Evolutionary conservation across 2,113 vertebrate species (phyloP), one percentile per base, ranked within the genome.

Genomic region (Leptobrachium leishanense): DNA sequence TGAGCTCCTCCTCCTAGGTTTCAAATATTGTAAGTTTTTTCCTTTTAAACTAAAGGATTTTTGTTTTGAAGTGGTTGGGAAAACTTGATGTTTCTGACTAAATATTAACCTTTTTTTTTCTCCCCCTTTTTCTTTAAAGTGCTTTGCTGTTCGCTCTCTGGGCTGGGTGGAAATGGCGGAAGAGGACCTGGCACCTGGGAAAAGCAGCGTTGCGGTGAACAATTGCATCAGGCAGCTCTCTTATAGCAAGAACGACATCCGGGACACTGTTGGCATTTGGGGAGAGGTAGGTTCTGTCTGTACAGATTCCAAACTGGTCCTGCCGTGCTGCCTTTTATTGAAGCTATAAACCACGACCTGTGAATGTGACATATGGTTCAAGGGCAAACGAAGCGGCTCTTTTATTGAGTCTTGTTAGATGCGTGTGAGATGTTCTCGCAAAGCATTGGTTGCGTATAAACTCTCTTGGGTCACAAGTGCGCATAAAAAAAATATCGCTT

Each of bases 81-180:
- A 31, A 31, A 31, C 20, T 31, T 31, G 20, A 31, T 31, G 20
- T 31, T 31, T 31, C 20, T 31, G 20, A 31, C 20, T 31, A 31
- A 50, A 50, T 50, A 2, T 0, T 0, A 1, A 5, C 31, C 63
- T 65, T 5, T 65, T 39, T 80, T 59, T 50, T 50, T 50, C 8
- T 50, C 46, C 55, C 13, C 50, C 6, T 8, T 68, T 41, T 83
- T 31, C 42, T 81, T 83, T 80, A 1, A 68, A 98, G 97, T 97
- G 95, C 12, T 98, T 97, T 0, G 94, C 95, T 1, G 97, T 99
- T 62, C 94, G 95, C 43, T 98, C 97, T 50, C 89, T 99, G 89
- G 97, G 97, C 72, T 99, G 97, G 97, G 93, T 98, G 72, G 97
- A 99, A 89, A 98, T 99, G 93, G 94, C 94, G 1, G 97, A 99